Base-by-base conservation (phyloP, 2,113 vertebrate genomes). In the Xiphophorus couchianus region DNA sequence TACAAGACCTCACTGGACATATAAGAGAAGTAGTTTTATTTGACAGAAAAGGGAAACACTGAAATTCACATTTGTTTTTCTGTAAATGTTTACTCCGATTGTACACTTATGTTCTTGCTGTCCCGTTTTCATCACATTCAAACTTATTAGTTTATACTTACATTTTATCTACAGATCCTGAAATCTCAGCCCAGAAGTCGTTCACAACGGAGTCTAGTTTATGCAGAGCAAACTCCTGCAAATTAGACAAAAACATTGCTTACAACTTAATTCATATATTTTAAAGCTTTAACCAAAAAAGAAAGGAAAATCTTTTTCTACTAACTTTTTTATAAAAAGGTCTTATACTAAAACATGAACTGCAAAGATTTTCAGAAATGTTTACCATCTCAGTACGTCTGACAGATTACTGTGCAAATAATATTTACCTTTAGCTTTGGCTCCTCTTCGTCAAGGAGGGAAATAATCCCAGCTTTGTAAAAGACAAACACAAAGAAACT, bases 131-230 rank as follows among this genome's bases (percentile, higher is more conserved):
- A 13, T 30, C 62, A 1, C 48, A 30, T 54, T 22, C 3, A 62
- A n/a, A 30, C 5, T 66, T 5, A 69, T 39, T 0, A 71, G 3
- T 19, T 30, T 4, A 4, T 73, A 91, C 98, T 97, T 97, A 99
- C 98, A 99, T 99, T 95, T 99, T 99, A 92, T 97, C 98, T 80
- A 99, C 98, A 25, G 98, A 99, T 91, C 98, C 98, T 1, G 98
- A 99, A 91, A 99, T 99, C 91, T 99, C 98, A 89, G 98, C 98
- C 98, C 98, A 99, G 92, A 99, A 99, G 90, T 99, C 98, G 94
- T 99, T 99, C 85, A 99, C 98, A 75, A 99, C 96, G 68, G 96
- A 93, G 90, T 99, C 96, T 76, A 99, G 90, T 70, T 99, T 99
- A 78, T 98, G 97, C 84, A 99, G 94, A 74, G 98, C 98, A 95